Percentiles rank a stretch among this genome's conserved stretches.
phyloP scores from a whole-genome alignment of 2,888 invertebrate species.

The Lymantria dispar region DNA sequence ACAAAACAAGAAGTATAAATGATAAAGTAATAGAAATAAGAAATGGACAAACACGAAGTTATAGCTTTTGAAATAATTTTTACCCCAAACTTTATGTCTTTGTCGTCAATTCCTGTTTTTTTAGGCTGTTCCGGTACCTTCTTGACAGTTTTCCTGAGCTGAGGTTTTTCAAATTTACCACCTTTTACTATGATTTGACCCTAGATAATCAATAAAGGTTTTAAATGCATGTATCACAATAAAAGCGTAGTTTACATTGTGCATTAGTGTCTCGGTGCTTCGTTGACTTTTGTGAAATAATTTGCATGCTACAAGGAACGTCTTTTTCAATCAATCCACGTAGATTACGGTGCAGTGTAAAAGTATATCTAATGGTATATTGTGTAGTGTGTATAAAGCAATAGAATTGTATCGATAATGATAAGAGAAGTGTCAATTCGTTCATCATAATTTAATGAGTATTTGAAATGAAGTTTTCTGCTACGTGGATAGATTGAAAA shows the following conservation, averaged over 20 bases:
- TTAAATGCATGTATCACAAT: slow-evolving; percentile 46
- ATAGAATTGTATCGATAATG: too few species aligned
- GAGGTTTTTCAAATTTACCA: slow-evolving; percentile 75
- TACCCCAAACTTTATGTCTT: slow-evolving; percentile 60
- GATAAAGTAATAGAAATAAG: slow-evolving; percentile 24
- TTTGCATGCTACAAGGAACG: slow-evolving; percentile 31
- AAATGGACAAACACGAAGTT: slow-evolving; percentile 42
- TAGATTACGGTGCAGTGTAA: background rate
- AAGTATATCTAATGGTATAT: background rate
- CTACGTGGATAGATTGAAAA: slow-evolving; percentile 20
- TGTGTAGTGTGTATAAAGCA: too few species aligned
- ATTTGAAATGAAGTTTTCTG: background rate
- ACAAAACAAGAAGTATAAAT: slow-evolving; percentile 33
- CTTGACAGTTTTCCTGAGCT: slow-evolving; percentile 74
- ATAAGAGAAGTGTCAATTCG: too few species aligned
- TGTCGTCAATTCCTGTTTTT: slow-evolving; percentile 51
- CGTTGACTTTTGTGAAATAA: slow-evolving; percentile 19
- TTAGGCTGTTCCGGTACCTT: slow-evolving; percentile 65
- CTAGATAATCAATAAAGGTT: slow-evolving; percentile 66
- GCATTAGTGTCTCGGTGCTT: slow-evolving; percentile 58
- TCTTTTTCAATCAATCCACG: slow-evolving; percentile 11
- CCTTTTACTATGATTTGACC: slow-evolving; percentile 70
- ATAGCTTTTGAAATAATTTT: slow-evolving; percentile 45
- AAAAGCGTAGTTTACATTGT: slow-evolving; percentile 44
- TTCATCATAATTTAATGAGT: too few species aligned